Base-by-base conservation (phyloP, 2,797 vertebrate genomes). In the Emys orbicularis region DNA sequence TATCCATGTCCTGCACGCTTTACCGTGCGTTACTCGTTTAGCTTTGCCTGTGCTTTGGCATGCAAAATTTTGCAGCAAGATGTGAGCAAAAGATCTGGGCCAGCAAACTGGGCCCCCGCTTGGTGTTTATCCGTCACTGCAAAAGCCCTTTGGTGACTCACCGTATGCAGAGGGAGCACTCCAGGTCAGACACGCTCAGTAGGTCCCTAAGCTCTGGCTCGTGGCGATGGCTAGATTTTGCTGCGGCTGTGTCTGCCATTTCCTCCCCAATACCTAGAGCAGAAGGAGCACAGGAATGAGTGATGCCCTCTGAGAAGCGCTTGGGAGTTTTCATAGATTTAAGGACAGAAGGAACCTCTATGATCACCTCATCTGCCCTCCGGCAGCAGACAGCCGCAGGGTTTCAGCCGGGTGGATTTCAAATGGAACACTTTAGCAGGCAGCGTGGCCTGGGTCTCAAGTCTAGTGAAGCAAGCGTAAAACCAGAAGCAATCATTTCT, bases 141-240 rank as follows among this genome's bases (percentile, higher is more conserved):
- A 34, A 88, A 54, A 90, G 61, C 91, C 90, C 49, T 31, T 16
- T 47, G 74, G 47, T 49, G 44, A 49, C 98, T 98, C 90, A 99
- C 99, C 99, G 98, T 90, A 99, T 99, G 97, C 99, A 99, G 93
- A 99, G 99, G 82, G 99, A 99, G 84, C 99, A 99, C 96, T 99
- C 99, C 79, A 99, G 98, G 96, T 99, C 99, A 41, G 99, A 98
- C 59, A 98, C 68, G 2, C 97, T 98, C 95, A 99, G 98, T 79
- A 98, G 93, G 50, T 97, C 94, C 31, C 27, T 4, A 0, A 98
- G 93, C 23, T 56, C 82, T 50, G 52, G 53, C 47, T 65, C 56
- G 23, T 5, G 8, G 18, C 11, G 53, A 52, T 54, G 10, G 4
- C 13, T 54, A 11, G 59, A 37, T 16, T 77, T 74, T 11, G 50